These are phyloP conservation scores for Drosophila kambysellisi DNA, from an alignment of 2,888 invertebrate species.

Conservation along the genomic window DNA sequence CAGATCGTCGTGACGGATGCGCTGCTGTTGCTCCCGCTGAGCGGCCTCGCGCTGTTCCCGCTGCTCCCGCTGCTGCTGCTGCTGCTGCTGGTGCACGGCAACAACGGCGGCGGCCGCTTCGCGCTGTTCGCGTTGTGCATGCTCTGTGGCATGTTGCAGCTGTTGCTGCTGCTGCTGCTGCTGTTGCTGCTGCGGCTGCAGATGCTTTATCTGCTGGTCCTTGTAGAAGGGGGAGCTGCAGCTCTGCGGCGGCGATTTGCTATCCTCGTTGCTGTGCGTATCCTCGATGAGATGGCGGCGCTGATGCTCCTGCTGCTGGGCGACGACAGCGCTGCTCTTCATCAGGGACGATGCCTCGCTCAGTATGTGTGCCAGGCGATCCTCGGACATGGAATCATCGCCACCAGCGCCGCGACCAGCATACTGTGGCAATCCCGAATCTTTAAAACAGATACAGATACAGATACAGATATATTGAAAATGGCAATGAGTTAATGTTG, in stretches of 20 bases:
- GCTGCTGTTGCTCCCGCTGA: slow-evolving; percentile 84
- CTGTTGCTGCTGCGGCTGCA: slow-evolving; percentile 86
- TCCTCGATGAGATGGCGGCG: slow-evolving; percentile 85
- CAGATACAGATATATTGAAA: not conserved
- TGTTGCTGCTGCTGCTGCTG: slow-evolving; percentile 87
- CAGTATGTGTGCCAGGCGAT: slow-evolving; percentile 96
- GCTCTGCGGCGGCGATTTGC: slow-evolving; percentile 92
- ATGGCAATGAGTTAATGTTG: slow-evolving; percentile 18
- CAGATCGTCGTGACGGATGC: slow-evolving; percentile 88
- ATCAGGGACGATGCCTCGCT: slow-evolving; percentile 96
- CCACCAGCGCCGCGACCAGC: slow-evolving; percentile 91
- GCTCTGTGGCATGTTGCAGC: slow-evolving; percentile 87
- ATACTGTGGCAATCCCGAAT: slow-evolving; percentile 92
- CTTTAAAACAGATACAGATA: slow-evolving; percentile 82
- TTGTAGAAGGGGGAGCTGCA: slow-evolving; percentile 93
- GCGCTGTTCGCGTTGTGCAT: slow-evolving; percentile 84
- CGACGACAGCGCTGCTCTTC: slow-evolving; percentile 86
- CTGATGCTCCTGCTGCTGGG: slow-evolving; percentile 86
- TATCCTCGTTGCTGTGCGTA: slow-evolving; percentile 92
- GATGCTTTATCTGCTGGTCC: slow-evolving; percentile 85
- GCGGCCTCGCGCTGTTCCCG: slow-evolving; percentile 88
- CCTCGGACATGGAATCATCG: slow-evolving; percentile 93
- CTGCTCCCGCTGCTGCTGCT: slow-evolving; percentile 87
- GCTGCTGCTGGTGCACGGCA: slow-evolving; percentile 83
- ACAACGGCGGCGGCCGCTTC: slow-evolving; percentile 83